Evolutionary conservation across 1,140 invertebrate genomes (phyloP), one percentile per base, ranked within the genome.

Genomic region (Hestina assimilis): DNA sequence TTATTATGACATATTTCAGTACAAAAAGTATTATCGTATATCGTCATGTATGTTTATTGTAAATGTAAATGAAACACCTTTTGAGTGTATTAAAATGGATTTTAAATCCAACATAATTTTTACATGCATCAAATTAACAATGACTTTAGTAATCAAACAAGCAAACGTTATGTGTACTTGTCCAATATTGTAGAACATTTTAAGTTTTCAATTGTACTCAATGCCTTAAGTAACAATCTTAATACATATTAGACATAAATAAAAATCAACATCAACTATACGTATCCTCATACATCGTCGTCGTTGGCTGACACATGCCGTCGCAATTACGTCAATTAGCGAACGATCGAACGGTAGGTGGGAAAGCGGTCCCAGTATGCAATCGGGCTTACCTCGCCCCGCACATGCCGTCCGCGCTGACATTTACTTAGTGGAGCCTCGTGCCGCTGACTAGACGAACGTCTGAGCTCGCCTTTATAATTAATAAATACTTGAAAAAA

Each of bases 391-490:
- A 78, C 56, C 43, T 26, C 60, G 65, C 59, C 69, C 73, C 80
- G 83, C 79, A 84, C 81, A 81, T 84, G 74, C 82, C 75, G 74
- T 79, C 63, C 66, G 72, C 64, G 65, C 82, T 84, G 77, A 80
- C 80, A 85, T 81, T 84, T 83, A 76, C 77, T 76, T 85, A 87
- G 83, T 87, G 73, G n/a, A 71, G 78, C 77, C 71, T 75, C 70
- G 77, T 75, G 64, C 75, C 69, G 72, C 63, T 79, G 75, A 57
- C 63, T 59, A 68, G 61, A 74, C 74, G 78, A 71, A 69, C 72
- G 75, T 74, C 58, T 50, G 60, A 43, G 59, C 43, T 31, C 23
- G 26, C 19, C 35, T 51, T 35, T 58, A 58, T 24, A 42, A 4
- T 26, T 6, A 14, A 42, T 12, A 8, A 11, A 14, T 21, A 41